Base-by-base conservation (phyloP, 1,140 invertebrate species). In the Palaemon carinicauda region DNA sequence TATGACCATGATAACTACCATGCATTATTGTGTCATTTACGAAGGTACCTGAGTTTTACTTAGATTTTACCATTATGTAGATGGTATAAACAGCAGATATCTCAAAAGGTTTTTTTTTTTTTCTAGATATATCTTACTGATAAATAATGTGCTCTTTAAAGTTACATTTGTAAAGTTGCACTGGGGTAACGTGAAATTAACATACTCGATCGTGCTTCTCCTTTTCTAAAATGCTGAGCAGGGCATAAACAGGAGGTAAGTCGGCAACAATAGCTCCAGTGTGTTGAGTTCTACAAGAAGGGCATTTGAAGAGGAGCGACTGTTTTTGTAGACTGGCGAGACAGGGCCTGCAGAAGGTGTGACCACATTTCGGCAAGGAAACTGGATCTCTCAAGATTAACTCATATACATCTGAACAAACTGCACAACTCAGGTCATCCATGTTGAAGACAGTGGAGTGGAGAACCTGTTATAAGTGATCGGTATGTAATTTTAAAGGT, bases 311-410 rank as follows among this genome's bases (percentile, higher is more conserved):
- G 27, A 24, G 31, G 1, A 19, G 31, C 21, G 71, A 33, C 52
- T 24, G 52, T 15, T 9, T 14, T 21, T 83, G 52, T 33, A 83
- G 73, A 52, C n/a, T 54, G 51, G 21, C 21, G 52, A 83, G 69
- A 41, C 82, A 83, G 15, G 74, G 82, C 14, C 82, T 71, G 69
- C 82, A 83, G 82, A 83, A 83, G 82, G 82, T 83, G 33, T 83
- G 82, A 33, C 82, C 82, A 27, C 82, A 83, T 53, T 56, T 41
- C 9, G 82, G 82, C 31, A 77, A 71, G 1, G 50, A 51, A 19
- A 77, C 71, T 19, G 82, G 73, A 7, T 83, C 81, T n/a, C 81
- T 17, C 24, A 33, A 3, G 5, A 50, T 27, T 2, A 50, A 69
- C 19, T 56, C 29, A 51, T 41, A 83, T 7, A 24, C 71, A 17